Conservation (phyloP, 2,888 invertebrate species). For the Muscina levida region DNA sequence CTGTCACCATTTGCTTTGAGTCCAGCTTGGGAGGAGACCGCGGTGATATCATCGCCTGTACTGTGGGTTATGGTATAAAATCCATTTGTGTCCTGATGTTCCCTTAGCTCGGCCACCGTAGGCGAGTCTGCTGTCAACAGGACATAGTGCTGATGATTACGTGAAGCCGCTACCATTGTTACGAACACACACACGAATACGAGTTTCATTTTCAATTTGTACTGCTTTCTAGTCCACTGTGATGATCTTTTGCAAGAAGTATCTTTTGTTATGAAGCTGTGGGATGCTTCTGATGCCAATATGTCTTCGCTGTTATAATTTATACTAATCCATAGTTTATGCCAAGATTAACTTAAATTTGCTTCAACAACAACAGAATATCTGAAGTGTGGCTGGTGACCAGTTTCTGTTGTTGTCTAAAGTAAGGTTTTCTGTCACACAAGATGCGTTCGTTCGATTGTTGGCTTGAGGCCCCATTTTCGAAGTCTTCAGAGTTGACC, state of each 20-base stretch:
- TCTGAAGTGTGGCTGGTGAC: slow-evolving; percentile 59
- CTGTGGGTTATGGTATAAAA: slow-evolving; percentile 84
- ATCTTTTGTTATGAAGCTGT: slow-evolving; percentile 45
- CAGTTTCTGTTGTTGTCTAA: slow-evolving; percentile 18
- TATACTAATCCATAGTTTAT: slow-evolving; percentile 47
- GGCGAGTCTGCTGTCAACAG: slow-evolving; percentile 68
- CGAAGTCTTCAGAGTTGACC: slow-evolving; percentile 63
- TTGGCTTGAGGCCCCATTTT: slow-evolving; percentile 36
- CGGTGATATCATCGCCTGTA: slow-evolving; percentile 82
- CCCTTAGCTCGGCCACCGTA: slow-evolving; percentile 80
- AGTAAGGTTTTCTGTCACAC: too few species aligned
- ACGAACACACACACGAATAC: slow-evolving; percentile 66
- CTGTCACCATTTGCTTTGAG: slow-evolving; percentile 81
- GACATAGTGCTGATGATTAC: slow-evolving; percentile 59
- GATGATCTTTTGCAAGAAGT: background rate
- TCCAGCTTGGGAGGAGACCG: too few species aligned
- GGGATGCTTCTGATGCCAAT: slow-evolving; percentile 55
- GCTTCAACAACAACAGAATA: slow-evolving; percentile 45
- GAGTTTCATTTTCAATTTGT: slow-evolving; percentile 48
- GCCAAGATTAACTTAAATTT: slow-evolving; percentile 16
- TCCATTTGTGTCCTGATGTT: slow-evolving; percentile 82
- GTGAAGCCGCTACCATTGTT: slow-evolving; percentile 67
- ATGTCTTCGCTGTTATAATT: slow-evolving; percentile 32
- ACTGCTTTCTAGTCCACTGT: background rate
- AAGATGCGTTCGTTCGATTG: too few species aligned